Conservation (phyloP, 2,113 vertebrate genomes). For the Peromyscus leucopus region DNA sequence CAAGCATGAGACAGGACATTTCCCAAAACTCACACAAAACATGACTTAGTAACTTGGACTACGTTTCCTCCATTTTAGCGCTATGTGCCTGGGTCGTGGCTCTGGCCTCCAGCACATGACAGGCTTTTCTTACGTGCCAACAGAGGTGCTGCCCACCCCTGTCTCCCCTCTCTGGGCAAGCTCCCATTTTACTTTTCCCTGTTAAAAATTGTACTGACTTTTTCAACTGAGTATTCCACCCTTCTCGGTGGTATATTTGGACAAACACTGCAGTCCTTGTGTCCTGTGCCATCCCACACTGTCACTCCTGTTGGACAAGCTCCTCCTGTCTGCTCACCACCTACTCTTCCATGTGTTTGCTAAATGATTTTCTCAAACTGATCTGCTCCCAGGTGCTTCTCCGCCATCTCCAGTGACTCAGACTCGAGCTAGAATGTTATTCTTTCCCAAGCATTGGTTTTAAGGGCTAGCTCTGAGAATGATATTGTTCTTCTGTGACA, state of each 20-base stretch:
- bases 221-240: not conserved
- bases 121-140: not conserved
- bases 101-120: not conserved
- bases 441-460: not conserved
- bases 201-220: not conserved
- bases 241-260: not conserved
- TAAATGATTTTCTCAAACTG: not conserved
- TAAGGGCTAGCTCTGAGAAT: not conserved
- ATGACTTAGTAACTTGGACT: not conserved
- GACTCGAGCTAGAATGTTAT: not conserved
- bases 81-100: not conserved
- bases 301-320: not conserved
- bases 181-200: constrained; percentile 3
- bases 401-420: not conserved
- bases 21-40: not conserved
- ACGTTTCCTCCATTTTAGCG: not conserved
- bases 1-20: not conserved
- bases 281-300: not conserved
- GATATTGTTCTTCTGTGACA: not conserved
- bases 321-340: not conserved
- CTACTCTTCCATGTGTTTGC: not conserved
- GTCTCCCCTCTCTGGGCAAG: not conserved
- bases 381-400: constrained; percentile 31
- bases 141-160: not conserved
- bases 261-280: not conserved